Evolutionary conservation across 2,797 vertebrate genomes (phyloP).

Genomic region (Gorsachius magnificus): DNA sequence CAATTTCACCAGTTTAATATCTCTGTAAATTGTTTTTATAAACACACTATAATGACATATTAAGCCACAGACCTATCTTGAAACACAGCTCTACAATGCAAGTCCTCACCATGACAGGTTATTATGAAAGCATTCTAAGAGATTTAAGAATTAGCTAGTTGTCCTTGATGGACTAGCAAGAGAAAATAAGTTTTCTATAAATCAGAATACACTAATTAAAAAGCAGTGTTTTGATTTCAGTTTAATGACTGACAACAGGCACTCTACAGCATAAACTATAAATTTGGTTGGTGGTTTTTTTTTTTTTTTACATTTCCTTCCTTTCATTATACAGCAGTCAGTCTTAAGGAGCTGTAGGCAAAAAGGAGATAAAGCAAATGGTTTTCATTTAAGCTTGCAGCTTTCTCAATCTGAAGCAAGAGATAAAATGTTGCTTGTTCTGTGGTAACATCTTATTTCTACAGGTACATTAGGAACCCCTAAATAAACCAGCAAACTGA

Average conservation of each 20-base stretch:
- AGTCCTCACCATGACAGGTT: conserved; percentile 44
- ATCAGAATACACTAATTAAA: conserved; percentile 56
- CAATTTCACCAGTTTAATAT: neutral
- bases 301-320: conserved; percentile 39
- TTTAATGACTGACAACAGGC: neutral
- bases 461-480: neutral
- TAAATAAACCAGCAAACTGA: conserved; percentile 20
- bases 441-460: conserved; percentile 8
- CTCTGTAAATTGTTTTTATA: neutral
- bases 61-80: neutral
- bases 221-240: conserved; percentile 37
- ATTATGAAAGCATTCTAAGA: conserved; percentile 51
- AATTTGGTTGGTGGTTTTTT: neutral
- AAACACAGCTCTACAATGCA: neutral
- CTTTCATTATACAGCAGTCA: conserved; percentile 54
- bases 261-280: neutral
- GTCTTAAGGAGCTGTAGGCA: conserved; percentile 26
- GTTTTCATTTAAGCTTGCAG: conserved; percentile 18
- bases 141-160: conserved; percentile 31
- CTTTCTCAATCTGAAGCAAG: neutral
- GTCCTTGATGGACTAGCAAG: neutral
- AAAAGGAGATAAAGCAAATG: conserved; percentile 39
- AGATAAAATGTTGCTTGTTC: neutral
- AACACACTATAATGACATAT: neutral
- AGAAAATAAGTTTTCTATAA: conserved; percentile 13